phyloP scores from a whole-genome alignment of 2,888 invertebrate species.

The Hyposoter dolosus region DNA sequence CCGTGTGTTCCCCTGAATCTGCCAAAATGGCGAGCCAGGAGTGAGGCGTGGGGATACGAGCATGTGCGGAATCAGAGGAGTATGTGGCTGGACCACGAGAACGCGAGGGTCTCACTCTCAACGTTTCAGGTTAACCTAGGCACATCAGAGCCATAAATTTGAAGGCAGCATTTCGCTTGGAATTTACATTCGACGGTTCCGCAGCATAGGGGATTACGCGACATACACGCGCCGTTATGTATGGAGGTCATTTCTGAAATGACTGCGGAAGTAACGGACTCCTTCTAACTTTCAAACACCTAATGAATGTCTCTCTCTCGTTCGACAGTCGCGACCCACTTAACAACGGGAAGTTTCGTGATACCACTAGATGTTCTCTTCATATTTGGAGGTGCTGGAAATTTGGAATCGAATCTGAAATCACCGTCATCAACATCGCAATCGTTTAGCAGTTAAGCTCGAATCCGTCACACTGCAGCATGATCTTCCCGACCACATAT shows the following conservation, averaged over 20 bases:
- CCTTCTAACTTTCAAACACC: background rate
- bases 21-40: conserved; percentile 13
- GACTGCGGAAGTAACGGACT: conserved; percentile 53
- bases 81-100: conserved; percentile 18
- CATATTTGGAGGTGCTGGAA: background rate
- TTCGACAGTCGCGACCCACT: conserved; percentile 75
- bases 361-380: conserved; percentile 18
- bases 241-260: conserved; percentile 34
- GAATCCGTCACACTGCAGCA: background rate
- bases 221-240: conserved; percentile 32
- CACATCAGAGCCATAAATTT: conserved; percentile 68
- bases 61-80: conserved; percentile 28
- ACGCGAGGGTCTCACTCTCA: conserved; percentile 30
- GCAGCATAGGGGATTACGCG: conserved; percentile 30
- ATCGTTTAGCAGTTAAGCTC: conserved; percentile 40
- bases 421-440: conserved; percentile 52
- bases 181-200: conserved; percentile 67
- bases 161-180: conserved; percentile 55
- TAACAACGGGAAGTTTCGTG: conserved; percentile 64
- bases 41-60: conserved; percentile 5
- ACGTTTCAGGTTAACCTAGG: conserved; percentile 57
- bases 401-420: conserved; percentile 67
- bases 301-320: conserved; percentile 8
- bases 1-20: conserved; percentile 16
- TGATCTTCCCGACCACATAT: background rate